Conservation (phyloP, 1,140 invertebrate genomes). For the Thaumetopoea pityocampa region DNA sequence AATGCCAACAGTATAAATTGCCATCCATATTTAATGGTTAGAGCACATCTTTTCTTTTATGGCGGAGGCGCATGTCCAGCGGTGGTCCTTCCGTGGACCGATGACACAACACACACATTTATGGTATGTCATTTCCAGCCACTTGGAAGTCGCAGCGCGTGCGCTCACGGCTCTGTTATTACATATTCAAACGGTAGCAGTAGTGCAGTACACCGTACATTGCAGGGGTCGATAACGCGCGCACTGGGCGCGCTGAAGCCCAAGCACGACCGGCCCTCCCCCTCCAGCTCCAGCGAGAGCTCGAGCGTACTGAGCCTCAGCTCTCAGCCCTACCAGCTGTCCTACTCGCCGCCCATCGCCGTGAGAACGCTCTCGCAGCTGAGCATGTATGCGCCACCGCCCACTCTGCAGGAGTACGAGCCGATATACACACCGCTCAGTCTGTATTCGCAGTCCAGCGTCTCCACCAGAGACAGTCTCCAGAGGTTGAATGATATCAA, state of each 20-base stretch:
- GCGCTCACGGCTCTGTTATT: too few relatives aligned
- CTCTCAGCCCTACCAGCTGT: slow-evolving; percentile 50
- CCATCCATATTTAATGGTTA: too few relatives aligned
- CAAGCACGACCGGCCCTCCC: slow-evolving; percentile 78
- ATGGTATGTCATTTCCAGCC: too few relatives aligned
- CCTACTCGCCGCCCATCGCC: slow-evolving; percentile 65
- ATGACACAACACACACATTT: too few relatives aligned
- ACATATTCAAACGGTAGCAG: too few relatives aligned
- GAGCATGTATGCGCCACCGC: slow-evolving; percentile 68
- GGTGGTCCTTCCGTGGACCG: too few relatives aligned
- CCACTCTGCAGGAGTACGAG: slow-evolving; percentile 64
- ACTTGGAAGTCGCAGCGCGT: too few relatives aligned
- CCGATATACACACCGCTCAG: slow-evolving; percentile 69
- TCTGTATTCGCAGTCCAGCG: slow-evolving; percentile 64
- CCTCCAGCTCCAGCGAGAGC: slow-evolving; percentile 78
- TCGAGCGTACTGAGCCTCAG: slow-evolving; percentile 71
- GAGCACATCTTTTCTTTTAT: too few relatives aligned
- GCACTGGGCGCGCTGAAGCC: slow-evolving; percentile 80
- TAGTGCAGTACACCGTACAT: too few relatives aligned
- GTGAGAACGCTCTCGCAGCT: slow-evolving; percentile 66
- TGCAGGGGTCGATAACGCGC: slow-evolving; percentile 86
- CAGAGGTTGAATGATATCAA: slow-evolving; percentile 63
- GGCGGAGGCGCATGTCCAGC: too few relatives aligned
- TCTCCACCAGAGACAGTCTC: slow-evolving; percentile 59
- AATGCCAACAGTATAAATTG: too few relatives aligned